Evolutionary conservation across 2,888 invertebrate species (phyloP).

Genomic region (Drosophila mulleri): DNA sequence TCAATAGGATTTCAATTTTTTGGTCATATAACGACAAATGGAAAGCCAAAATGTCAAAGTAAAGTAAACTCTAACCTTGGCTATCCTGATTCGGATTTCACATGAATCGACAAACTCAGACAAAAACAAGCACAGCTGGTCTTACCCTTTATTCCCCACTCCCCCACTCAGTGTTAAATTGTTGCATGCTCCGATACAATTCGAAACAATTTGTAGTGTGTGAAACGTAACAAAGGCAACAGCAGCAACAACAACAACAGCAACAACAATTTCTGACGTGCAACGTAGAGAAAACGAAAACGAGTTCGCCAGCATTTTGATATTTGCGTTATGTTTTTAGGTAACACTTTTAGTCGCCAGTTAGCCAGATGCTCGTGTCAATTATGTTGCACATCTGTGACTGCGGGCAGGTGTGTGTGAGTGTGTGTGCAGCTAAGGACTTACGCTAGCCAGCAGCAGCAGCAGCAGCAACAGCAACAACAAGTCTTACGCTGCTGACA

Average conservation of each 20-base stretch:
- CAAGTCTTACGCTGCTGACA: slow-evolving; percentile 22
- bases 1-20: not conserved
- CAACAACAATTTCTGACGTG: not conserved
- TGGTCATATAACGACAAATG: not conserved
- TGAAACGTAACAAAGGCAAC: slow-evolving; percentile 19
- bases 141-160: too few species aligned
- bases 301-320: slow-evolving; percentile 11
- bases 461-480: slow-evolving; percentile 9
- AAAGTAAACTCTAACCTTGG: not conserved
- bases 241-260: slow-evolving; percentile 3
- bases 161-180: slow-evolving; percentile 1
- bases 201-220: slow-evolving; percentile 44
- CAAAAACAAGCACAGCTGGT: not conserved
- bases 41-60: not conserved
- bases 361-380: slow-evolving; percentile 41
- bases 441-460: slow-evolving; percentile 16
- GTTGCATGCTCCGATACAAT: slow-evolving; percentile 17
- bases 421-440: not conserved
- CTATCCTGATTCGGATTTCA: not conserved
- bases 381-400: slow-evolving; percentile 26
- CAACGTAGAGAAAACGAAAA: not conserved
- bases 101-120: not conserved
- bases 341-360: slow-evolving; percentile 19
- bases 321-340: slow-evolving; percentile 7
- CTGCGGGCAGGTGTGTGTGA: slow-evolving; percentile 8